A percentile compares a stretch with the other conserved stretches of the same genome.
phyloP scores from a whole-genome alignment of 23 tunicate genomes.

The Ciona savignyi region DNA sequence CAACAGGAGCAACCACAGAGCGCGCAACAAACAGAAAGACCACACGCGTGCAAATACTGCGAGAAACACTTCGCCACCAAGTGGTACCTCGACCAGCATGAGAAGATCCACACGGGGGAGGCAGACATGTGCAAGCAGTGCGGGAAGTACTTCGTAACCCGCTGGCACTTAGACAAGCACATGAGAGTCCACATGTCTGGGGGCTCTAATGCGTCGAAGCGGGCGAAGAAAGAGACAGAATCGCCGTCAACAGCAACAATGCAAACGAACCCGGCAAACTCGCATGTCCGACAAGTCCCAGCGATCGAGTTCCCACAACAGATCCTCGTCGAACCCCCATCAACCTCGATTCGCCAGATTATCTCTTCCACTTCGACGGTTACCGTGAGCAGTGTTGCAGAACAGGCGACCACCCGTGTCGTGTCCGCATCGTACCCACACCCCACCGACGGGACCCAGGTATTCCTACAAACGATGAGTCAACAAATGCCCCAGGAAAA shows the following conservation, averaged over 20 bases:
- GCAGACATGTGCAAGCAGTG: conserved; percentile 86
- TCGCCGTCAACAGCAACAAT: conserved; percentile 3
- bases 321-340: too few species aligned
- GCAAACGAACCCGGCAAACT: neutral
- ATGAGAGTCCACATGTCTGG: conserved; percentile 62
- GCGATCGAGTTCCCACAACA: too few species aligned
- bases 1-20: conserved; percentile 15
- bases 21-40: conserved; percentile 46
- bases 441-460: too few species aligned
- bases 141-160: conserved; percentile 72
- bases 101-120: conserved; percentile 88
- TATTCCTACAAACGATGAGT: too few species aligned
- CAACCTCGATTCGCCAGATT: neutral
- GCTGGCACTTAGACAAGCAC: conserved; percentile 93
- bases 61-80: conserved; percentile 87
- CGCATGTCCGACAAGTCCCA: conserved; percentile 3
- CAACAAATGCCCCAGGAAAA: too few species aligned
- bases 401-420: neutral
- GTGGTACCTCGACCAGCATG: conserved; percentile 94
- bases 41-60: conserved; percentile 73
- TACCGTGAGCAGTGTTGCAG: neutral
- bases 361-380: neutral
- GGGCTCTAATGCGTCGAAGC: conserved; percentile 21
- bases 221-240: conserved; percentile 5
- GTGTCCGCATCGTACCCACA: neutral